Base-by-base conservation (phyloP, 1,140 invertebrate species). In the Macrocentrus cingulum region DNA sequence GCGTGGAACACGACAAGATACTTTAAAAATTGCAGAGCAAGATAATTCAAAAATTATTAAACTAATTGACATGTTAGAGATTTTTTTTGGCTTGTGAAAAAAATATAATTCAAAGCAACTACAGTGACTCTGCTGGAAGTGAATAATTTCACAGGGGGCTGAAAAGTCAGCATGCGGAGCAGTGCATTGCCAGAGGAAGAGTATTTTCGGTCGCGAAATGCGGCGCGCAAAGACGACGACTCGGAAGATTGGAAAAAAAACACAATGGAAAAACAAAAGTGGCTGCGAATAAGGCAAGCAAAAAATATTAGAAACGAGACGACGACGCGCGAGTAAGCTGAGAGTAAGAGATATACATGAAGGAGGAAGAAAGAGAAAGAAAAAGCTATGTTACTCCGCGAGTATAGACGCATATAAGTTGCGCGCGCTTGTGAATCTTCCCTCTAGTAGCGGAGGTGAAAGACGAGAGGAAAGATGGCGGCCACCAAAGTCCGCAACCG, bases 401-500 rank as follows among this genome's bases (percentile, higher is more conserved):
- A 46, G 44, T 13, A 49, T 49, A 32, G 46, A 49, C 29, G 29
- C 44, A 46, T 46, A 46, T 46, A 46, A 46, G 44, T 23, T 46
- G 44, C 9, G 25, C 44, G 22, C 44, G 44, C 46, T 49, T 34
- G 25, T 29, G 15, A 49, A 16, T 29, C 23, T 48, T 34, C 39
- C 41, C 53, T 45, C 57, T 49, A 62, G 57, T 51, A 41, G 59
- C 54, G 46, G 57, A 51, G 71, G 60, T 68, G 66, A 74, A 67
- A 72, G 66, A 69, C 65, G 68, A 70, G 61, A 48, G 69, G 64
- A 67, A 76, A 77, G 72, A 75, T 76, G 74, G 75, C 75, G 68
- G 67, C 67, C 62, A 68, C 68, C 68, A 76, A 76, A 76, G 70
- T 67, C 64, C 67, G 69, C 65, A 79, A 79, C 76, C 75, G 75